Evolutionary conservation across 1,140 invertebrate species (phyloP).

Genomic region (Drosophila murphyi): DNA sequence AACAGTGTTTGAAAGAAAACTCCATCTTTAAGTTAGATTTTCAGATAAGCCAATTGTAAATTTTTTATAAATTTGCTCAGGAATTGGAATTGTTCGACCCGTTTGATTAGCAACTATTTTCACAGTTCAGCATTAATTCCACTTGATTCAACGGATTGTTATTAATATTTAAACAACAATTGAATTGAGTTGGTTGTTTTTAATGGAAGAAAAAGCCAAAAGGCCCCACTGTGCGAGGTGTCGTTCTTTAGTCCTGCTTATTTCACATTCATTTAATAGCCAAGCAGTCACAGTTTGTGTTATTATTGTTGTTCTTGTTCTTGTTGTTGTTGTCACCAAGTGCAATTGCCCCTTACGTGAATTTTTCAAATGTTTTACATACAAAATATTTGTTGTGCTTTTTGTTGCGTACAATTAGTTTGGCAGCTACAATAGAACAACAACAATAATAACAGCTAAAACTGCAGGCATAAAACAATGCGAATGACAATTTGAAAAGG

Average conservation of each 20-base stretch:
- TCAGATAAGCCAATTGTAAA: too few relatives aligned
- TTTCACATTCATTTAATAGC: slow-evolving; percentile 61
- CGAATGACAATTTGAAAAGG: slow-evolving; percentile 78
- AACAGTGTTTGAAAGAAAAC: too few relatives aligned
- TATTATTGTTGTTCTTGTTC: slow-evolving; percentile 11
- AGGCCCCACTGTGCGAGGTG: too few relatives aligned
- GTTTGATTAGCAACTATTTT: too few relatives aligned
- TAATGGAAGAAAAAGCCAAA: too few relatives aligned
- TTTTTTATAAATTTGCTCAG: too few relatives aligned
- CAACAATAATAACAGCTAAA: slow-evolving; percentile 50
- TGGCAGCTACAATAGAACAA: slow-evolving; percentile 45
- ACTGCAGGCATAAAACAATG: slow-evolving; percentile 70
- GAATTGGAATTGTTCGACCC: too few relatives aligned
- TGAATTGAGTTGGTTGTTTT: too few relatives aligned
- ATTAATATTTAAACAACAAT: too few relatives aligned
- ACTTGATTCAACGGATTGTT: too few relatives aligned
- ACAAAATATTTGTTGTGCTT: slow-evolving; percentile 56
- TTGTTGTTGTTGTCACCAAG: slow-evolving; percentile 45
- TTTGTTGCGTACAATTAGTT: slow-evolving; percentile 82
- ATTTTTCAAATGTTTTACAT: slow-evolving; percentile 80
- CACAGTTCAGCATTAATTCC: too few relatives aligned
- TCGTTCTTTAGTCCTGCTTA: slow-evolving; percentile 26
- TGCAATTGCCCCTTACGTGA: slow-evolving; percentile 75
- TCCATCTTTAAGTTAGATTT: too few relatives aligned
- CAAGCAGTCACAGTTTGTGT: slow-evolving; percentile 30